phyloP scores from a whole-genome alignment of 2,113 vertebrate genomes.

The Craseonycteris thonglongyai region DNA sequence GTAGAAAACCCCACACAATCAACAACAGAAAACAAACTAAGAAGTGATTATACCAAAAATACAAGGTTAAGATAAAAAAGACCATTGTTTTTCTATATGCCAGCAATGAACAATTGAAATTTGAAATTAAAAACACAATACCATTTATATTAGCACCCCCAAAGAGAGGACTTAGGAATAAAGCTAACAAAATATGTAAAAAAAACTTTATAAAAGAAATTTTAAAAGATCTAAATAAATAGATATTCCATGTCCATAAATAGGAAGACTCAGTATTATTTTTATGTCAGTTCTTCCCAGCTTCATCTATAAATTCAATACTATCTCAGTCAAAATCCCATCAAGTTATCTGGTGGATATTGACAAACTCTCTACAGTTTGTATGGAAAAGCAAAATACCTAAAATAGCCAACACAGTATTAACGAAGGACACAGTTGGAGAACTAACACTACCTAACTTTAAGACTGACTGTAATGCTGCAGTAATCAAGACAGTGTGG shows the following conservation, averaged over 20 bases:
- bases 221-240: not conserved
- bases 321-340: not conserved
- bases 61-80: not conserved
- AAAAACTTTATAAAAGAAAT: not conserved
- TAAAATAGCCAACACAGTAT: not conserved
- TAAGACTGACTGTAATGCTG: not conserved
- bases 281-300: not conserved
- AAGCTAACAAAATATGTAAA: not conserved
- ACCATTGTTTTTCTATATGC: not conserved
- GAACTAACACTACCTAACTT: not conserved
- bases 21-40: not conserved
- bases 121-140: not conserved
- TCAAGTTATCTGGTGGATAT: not conserved
- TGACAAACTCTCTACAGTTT: not conserved
- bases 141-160: not conserved
- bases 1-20: not conserved
- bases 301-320: not conserved
- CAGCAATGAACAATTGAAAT: not conserved
- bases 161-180: not conserved
- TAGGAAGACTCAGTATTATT: not conserved
- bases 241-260: not conserved
- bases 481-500: not conserved
- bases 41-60: not conserved
- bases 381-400: not conserved
- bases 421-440: not conserved